These are phyloP conservation scores for Ammodytes dubius DNA, from an alignment of 2,113 vertebrate species.

Conservation along the genomic window DNA sequence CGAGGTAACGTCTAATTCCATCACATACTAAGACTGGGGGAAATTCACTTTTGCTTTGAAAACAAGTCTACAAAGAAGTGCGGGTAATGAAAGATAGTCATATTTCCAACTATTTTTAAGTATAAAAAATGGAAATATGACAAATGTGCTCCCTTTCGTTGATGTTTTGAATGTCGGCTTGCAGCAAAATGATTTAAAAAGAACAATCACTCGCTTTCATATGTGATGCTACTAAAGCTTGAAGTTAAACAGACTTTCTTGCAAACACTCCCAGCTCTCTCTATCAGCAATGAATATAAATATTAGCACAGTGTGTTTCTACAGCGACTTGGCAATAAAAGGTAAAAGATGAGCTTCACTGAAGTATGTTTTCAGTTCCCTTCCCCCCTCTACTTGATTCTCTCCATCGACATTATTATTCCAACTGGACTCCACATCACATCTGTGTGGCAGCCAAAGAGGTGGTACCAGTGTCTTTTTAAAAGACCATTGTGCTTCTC, in stretches of 20 bases:
- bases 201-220: neutral
- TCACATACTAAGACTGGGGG: neutral
- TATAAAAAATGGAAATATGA: neutral
- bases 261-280: neutral
- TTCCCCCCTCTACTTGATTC: conserved; percentile 34
- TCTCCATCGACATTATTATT: conserved; percentile 59
- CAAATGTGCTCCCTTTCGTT: neutral
- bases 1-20: conserved; percentile 84
- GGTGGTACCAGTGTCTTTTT: conserved; percentile 74
- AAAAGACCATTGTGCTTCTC: conserved; percentile 71
- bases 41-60: neutral
- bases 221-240: neutral
- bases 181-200: neutral
- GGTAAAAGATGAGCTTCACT: conserved; percentile 9
- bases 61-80: neutral
- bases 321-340: neutral
- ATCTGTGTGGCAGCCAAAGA: conserved; percentile 70
- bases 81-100: neutral
- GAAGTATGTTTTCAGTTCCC: conserved; percentile 18
- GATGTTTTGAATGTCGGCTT: neutral
- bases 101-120: neutral
- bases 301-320: conserved; percentile 19
- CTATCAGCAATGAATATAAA: conserved; percentile 21
- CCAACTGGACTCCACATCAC: conserved; percentile 50
- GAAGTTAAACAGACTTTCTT: neutral